A percentile compares a stretch with the other conserved stretches of the same genome.
Evolutionary conservation across 2,797 vertebrate species (phyloP).

Genomic region (Hippocampus kuda): DNA sequence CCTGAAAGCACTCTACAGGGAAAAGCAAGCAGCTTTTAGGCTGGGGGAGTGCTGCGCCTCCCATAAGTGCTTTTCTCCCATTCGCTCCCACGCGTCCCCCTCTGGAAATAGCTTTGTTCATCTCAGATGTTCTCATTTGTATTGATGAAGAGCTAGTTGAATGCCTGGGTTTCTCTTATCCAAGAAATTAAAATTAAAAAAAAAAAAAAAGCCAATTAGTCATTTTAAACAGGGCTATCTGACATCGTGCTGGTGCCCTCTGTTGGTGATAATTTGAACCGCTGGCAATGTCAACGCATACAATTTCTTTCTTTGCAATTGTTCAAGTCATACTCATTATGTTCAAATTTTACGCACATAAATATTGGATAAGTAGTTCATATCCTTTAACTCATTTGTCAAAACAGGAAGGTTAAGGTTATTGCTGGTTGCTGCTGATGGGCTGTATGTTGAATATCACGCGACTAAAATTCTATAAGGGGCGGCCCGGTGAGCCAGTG

Average conservation of each 20-base stretch:
- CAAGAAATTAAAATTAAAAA: conserved; percentile 13
- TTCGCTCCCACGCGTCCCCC: conserved; percentile 46
- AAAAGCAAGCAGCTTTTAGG: conserved; percentile 50
- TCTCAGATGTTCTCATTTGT: conserved; percentile 17
- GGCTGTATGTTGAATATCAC: too few species aligned
- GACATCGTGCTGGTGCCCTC: conserved; percentile 38
- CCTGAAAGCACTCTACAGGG: conserved; percentile 44
- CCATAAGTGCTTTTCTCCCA: conserved; percentile 50
- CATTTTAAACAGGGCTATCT: background rate
- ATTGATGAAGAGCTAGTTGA: conserved; percentile 1
- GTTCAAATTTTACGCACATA: too few species aligned
- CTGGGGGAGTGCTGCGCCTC: conserved; percentile 32
- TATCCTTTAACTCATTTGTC: too few species aligned
- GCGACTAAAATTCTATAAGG: too few species aligned
- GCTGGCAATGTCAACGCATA: background rate
- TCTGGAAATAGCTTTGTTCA: conserved; percentile 15
- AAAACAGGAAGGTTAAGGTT: too few species aligned
- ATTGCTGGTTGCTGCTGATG: too few species aligned
- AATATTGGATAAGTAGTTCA: too few species aligned
- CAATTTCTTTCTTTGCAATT: too few species aligned
- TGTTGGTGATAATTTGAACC: conserved; percentile 26
- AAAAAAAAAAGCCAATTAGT: conserved; percentile 1
- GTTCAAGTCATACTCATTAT: too few species aligned
- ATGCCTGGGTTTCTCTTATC: conserved; percentile 19
- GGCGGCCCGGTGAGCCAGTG: too few species aligned